Evolutionary conservation across 1,140 invertebrate species (phyloP), one percentile per base, ranked within the genome.

Genomic region (Micrasema longulum): DNA sequence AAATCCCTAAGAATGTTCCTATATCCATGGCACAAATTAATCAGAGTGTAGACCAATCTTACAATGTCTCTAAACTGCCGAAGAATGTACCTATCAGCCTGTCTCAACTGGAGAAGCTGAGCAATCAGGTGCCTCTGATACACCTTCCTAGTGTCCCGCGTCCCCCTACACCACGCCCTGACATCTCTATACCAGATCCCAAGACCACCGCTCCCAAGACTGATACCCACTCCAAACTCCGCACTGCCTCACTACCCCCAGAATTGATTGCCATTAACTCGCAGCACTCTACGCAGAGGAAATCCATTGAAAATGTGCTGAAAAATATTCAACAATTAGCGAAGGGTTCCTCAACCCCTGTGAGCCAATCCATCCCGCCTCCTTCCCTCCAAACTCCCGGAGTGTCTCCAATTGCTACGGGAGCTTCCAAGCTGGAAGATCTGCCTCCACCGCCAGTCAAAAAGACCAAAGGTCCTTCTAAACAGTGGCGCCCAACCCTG

Each of bases 401-500:
- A 11, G 23, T 72, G 14, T 62, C 70, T 66, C 57, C 80, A 76
- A 71, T 71, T 76, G 35, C 78, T 78, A 16, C 66, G 1, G 57
- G 48, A 18, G 26, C 26, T 31, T 7, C 26, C 26, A 9, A 43
- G 16, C 67, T 71, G 0, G 76, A 74, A 55, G 11, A 43, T 10
- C 43, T 67, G 2, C 16, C 81, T 23, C 78, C 78, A 50, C 79
- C 79, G 23, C 66, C 78, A 0, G 78, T 77, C 7, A 87, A 87
- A 69, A 87, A 85, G 75, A 79, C 81, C 45, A 87, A 87, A 66
- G 75, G 74, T 4, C 78, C 79, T n/a, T 85, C 81, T 68, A 90
- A 89, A 69, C 89, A 88, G 63, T 90, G 89, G 89, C 82, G 89
- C 64, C 89, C 89, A 2, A 90, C 88, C n/a, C 79, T 91, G 10